Evolutionary conservation across 2,113 vertebrate genomes (phyloP).

Genomic region (Panurus biarmicus): DNA sequence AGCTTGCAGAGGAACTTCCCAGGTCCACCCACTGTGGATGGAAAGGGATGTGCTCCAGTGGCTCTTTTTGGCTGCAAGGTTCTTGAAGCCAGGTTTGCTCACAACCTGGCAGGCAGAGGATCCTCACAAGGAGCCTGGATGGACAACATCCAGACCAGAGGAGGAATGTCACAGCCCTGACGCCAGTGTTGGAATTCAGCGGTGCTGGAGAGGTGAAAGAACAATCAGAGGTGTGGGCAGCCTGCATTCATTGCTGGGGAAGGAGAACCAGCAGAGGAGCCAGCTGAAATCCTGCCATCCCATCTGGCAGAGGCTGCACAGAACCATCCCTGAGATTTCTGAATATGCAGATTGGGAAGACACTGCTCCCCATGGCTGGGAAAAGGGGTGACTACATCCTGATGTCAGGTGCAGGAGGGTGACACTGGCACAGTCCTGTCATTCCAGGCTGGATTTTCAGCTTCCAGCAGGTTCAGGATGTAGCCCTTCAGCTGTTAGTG

Average conservation of each 20-base stretch:
- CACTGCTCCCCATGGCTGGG: background rate
- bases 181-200: fast-evolving
- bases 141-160: background rate
- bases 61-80: background rate
- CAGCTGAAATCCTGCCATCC: conserved; percentile 31
- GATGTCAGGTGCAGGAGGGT: background rate
- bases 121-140: background rate
- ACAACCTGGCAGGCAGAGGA: background rate
- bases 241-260: background rate
- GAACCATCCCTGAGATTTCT: background rate
- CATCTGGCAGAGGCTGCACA: background rate
- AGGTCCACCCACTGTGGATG: background rate
- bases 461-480: background rate
- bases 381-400: background rate
- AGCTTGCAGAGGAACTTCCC: background rate
- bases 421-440: background rate
- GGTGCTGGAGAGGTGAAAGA: background rate
- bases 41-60: background rate
- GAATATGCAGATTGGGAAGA: background rate
- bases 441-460: background rate
- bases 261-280: background rate
- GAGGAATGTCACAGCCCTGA: too few relatives aligned
- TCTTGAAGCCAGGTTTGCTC: background rate
- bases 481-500: background rate
- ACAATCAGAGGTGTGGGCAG: background rate